Evolutionary conservation across 2,113 vertebrate genomes (phyloP), one percentile per base, ranked within the genome.

Genomic region (Piaya cayana): DNA sequence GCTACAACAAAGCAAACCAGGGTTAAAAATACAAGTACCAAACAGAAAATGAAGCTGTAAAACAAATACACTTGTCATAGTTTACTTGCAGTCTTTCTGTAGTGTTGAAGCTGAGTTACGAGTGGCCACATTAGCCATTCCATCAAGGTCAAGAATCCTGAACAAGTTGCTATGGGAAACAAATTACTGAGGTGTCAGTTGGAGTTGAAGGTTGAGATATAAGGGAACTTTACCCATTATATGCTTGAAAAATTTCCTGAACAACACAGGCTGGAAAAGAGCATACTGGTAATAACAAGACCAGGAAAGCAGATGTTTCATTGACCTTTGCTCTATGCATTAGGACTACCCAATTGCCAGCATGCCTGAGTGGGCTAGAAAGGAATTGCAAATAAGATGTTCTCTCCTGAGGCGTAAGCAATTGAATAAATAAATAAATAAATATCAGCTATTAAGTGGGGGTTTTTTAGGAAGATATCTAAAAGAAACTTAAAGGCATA

Each of bases 111-210:
- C 82, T 3, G 75, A 50, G 21, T 68, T 86, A 94, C 93, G 84
- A 92, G 76, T 56, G 81, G 91, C 76, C 34, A 16, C 86, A 71
- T 97, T 88, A 96, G 47, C 86, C 72, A 93, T 95, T 94, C 92
- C 91, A 91, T 93, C 95, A 96, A 94, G 97, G 95, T 96, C 90
- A 95, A 83, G 90, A 78, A 95, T 97, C 85, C 86, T 12, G 3
- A 90, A 95, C 84, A 86, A 95, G 96, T 97, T 97, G 97, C 96
- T 74, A 93, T 90, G 95, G 95, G 96, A 96, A 97, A 97, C 96
- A 97, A 97, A 97, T 97, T 96, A 96, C 92, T 17, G 81, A 79
- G 84, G 93, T 96, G 94, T 96, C 95, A 97, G 78, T 91, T 92
- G 82, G 81, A 95, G 86, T 88, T 95, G 90, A 95, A 96, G 92